These are phyloP conservation scores for Alauda arvensis DNA, from an alignment of 2,797 vertebrate genomes.

Conservation along the genomic window DNA sequence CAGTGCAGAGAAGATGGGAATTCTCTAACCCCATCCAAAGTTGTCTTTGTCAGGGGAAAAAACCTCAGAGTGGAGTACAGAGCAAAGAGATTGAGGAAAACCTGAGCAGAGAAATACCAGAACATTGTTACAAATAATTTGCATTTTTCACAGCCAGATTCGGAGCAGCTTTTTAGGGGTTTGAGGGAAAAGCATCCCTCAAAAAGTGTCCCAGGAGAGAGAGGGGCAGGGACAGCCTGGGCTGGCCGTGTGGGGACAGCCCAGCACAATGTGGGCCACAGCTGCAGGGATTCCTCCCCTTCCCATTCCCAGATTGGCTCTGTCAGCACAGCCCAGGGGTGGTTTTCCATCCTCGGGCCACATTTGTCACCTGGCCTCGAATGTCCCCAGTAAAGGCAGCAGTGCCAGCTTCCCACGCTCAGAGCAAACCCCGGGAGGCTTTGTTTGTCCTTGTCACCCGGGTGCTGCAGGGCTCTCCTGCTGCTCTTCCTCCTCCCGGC, in stretches of 20 bases:
- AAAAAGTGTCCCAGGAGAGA: not conserved
- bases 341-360: not conserved
- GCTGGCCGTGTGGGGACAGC: not conserved
- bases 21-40: not conserved
- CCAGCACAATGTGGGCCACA: not conserved
- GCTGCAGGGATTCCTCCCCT: conserved; percentile 7
- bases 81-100: not conserved
- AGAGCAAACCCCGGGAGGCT: not conserved
- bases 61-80: not conserved
- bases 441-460: not conserved
- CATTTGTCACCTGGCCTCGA: not conserved
- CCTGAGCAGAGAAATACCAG: not conserved
- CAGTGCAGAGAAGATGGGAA: not conserved
- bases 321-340: conserved; percentile 23
- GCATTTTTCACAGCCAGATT: not conserved
- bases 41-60: not conserved
- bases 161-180: not conserved
- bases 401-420: conserved; percentile 1
- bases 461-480: not conserved
- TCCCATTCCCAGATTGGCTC: not conserved
- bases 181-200: conserved; percentile 11
- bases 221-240: not conserved
- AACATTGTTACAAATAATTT: not conserved
- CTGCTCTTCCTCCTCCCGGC: not conserved
- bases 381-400: not conserved